Base-by-base conservation (phyloP, 2,113 vertebrate species). In the Megalops atlanticus region DNA sequence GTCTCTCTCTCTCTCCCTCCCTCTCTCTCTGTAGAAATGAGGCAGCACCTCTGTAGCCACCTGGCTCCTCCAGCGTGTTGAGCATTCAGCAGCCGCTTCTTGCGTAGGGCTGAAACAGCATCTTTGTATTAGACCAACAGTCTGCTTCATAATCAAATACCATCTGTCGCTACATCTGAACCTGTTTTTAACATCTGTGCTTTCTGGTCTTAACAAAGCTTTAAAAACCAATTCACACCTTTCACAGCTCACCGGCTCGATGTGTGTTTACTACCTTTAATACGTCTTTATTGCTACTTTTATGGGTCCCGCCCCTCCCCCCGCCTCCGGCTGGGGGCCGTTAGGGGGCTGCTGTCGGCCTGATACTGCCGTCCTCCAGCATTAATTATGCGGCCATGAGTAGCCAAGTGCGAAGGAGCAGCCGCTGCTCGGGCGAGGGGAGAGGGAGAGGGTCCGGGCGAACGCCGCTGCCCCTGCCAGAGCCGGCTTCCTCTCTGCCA, bases 131-230 rank as follows among this genome's bases (percentile, higher is more conserved):
- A 96, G 96, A 95, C 94, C 94, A 96, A 96, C 96, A 96, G 95
- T 98, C 97, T 99, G 98, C 95, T 97, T 96, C 93, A 96, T 98
- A 98, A 99, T 99, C 97, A 99, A 99, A 98, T 97, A 97, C 97
- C 98, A 99, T 99, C 98, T 99, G 98, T 97, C 96, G 94, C 95
- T 96, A 96, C 96, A 97, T 98, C 97, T 98, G 97, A 98, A 98
- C 97, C 97, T 98, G 97, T 98, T 97, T 97, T 97, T 96, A 98
- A 97, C 98, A 99, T 98, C 98, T 99, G 98, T 97, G 97, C 96
- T 93, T 95, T 95, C 94, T 96, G 96, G 96, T 97, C 97, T 97
- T 98, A 97, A 99, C 97, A 98, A 98, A 97, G 97, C 97, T 97
- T 97, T 97, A 98, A 98, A 97, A 98, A 96, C 96, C 96, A 96